A percentile compares a stretch with the other conserved stretches of the same genome.
Conservation (phyloP, 2,797 vertebrate genomes). For the Artibeus jamaicensis region DNA sequence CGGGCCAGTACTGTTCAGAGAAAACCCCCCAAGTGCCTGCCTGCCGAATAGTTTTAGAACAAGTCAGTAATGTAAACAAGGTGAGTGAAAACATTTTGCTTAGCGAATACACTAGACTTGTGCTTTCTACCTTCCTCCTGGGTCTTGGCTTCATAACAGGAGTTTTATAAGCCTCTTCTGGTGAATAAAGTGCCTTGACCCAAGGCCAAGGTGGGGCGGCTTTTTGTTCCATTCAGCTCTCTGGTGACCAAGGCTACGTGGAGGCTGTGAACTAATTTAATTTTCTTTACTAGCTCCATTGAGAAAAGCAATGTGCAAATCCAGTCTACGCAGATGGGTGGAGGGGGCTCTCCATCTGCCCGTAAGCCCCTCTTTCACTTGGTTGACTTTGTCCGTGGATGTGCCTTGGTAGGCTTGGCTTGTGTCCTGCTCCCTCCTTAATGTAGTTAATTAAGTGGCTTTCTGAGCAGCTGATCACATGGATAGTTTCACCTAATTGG, state of each 20-base stretch:
- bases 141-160: neutral
- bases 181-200: neutral
- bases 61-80: slow-evolving; percentile 40
- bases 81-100: slow-evolving; percentile 28
- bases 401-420: neutral
- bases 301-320: neutral
- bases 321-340: neutral
- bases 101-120: neutral
- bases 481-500: too few species aligned
- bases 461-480: neutral
- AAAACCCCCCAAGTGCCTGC: slow-evolving; percentile 19
- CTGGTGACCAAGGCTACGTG: neutral
- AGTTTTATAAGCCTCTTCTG: neutral
- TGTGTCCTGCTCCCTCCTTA: neutral
- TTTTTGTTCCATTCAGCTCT: neutral
- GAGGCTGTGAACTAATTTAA: neutral
- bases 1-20: neutral
- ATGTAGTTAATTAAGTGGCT: neutral
- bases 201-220: neutral
- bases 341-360: neutral
- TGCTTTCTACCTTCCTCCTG: neutral
- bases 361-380: neutral
- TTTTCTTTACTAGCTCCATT: neutral
- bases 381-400: neutral
- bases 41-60: slow-evolving; percentile 46